These are phyloP conservation scores for Rotaria sp. DNA, from an alignment of 2,888 invertebrate species.

Conservation along the genomic window DNA sequence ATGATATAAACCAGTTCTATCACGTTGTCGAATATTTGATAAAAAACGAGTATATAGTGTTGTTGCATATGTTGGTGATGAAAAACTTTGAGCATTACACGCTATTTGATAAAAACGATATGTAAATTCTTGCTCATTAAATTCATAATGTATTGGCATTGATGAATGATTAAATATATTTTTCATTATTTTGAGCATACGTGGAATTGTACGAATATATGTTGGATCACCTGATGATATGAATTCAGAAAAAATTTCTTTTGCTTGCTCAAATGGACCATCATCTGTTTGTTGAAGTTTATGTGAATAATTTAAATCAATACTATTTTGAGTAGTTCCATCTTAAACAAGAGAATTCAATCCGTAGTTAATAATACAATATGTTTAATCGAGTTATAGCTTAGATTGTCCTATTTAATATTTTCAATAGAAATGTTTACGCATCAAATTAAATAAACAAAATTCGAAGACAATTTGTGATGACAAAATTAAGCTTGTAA, in stretches of 20 bases:
- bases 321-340: not conserved
- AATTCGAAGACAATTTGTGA: too few relatives aligned
- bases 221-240: slow-evolving; percentile 45
- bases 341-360: not conserved
- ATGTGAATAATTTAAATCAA: not conserved
- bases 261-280: not conserved
- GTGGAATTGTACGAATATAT: slow-evolving; percentile 43
- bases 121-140: slow-evolving; percentile 45
- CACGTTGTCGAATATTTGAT: slow-evolving; percentile 41
- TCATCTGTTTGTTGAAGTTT: not conserved
- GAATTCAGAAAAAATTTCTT: slow-evolving; percentile 43
- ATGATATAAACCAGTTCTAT: slow-evolving; percentile 29
- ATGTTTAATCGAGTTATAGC: too few relatives aligned
- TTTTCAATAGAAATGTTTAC: too few relatives aligned
- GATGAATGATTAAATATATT: slow-evolving; percentile 44
- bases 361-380: too few relatives aligned
- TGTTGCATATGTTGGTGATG: slow-evolving; percentile 45
- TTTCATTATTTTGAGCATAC: slow-evolving; percentile 45
- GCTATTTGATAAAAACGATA: slow-evolving; percentile 46
- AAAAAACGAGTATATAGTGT: slow-evolving; percentile 42
- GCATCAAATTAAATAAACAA: too few relatives aligned
- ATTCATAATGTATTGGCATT: slow-evolving; percentile 41
- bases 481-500: too few relatives aligned
- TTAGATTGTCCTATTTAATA: too few relatives aligned
- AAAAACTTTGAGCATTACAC: slow-evolving; percentile 47